phyloP scores from a whole-genome alignment of 2,797 vertebrate species.

The Brachymystax lenok region DNA sequence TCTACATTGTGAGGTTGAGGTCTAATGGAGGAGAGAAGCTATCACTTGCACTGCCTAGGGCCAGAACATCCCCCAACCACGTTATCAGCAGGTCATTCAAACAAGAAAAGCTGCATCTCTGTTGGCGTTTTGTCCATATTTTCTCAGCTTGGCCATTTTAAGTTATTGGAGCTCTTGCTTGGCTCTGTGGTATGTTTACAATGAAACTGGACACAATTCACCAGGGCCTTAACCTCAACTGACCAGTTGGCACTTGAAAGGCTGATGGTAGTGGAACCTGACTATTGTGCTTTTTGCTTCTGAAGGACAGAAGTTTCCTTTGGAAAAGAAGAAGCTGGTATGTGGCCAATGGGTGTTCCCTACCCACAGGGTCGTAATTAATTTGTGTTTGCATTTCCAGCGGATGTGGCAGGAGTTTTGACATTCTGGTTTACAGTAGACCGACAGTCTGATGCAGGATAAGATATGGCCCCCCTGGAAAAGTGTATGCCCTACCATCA shows the following conservation, averaged over 20 bases:
- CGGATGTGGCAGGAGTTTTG: constrained; percentile 51
- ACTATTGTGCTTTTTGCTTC: constrained; percentile 15
- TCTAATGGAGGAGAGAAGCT: not conserved
- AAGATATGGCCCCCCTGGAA: constrained; percentile 36
- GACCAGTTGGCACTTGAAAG: constrained; percentile 10
- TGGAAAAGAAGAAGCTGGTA: constrained; percentile 33
- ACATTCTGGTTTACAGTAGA: constrained; percentile 33
- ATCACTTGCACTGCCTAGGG: constrained; percentile 4
- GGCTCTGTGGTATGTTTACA: not conserved
- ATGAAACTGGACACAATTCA: not conserved
- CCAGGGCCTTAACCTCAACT: constrained; percentile 6
- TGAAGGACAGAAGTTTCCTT: constrained; percentile 29
- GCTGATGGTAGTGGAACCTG: constrained; percentile 23
- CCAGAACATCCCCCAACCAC: not conserved
- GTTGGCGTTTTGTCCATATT: not conserved
- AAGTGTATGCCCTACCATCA: constrained; percentile 1
- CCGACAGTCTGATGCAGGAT: constrained; percentile 34
- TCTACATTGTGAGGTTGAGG: constrained; percentile 2
- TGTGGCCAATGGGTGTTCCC: constrained; percentile 46
- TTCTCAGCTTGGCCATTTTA: constrained; percentile 5
- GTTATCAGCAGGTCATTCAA: not conserved
- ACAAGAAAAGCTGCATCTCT: not conserved
- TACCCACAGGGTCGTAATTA: constrained; percentile 46
- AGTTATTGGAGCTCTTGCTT: not conserved
- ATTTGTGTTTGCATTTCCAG: constrained; percentile 61